Base-by-base conservation (phyloP, 2,113 vertebrate genomes). In the Probosciger aterrimus region DNA sequence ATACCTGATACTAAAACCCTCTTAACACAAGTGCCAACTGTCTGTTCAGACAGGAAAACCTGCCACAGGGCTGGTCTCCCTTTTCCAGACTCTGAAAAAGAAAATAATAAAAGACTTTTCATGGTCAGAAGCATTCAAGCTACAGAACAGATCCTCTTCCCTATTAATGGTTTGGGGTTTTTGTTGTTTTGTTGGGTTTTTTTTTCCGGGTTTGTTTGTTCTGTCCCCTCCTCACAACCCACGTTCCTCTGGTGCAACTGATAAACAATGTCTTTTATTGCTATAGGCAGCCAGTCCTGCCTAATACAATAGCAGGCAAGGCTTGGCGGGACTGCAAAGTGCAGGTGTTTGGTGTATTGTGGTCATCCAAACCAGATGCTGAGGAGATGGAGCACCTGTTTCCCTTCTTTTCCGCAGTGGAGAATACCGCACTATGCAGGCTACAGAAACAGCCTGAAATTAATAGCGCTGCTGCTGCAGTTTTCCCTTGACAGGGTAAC, bases 311-410 rank as follows among this genome's bases (percentile, higher is more conserved):
- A 96, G 97, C 94, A 97, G 96, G 95, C 96, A 97, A 97, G 92
- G 94, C 93, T 97, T 98, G 97, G 97, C 92, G 5, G 93, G 90
- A 78, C 62, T 49, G 92, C 91, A 50, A 31, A 93, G 84, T 96
- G 97, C 98, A 98, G 98, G 98, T 98, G 98, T 97, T 97, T 95
- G 90, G 84, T 67, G 96, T 79, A 97, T 98, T 98, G 97, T 98
- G 96, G 93, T 97, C 97, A 97, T 98, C 97, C 94, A 97, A 98
- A 98, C 94, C 98, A 98, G 98, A 98, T 98, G 98, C 94, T 71
- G 95, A 93, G 94, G 95, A 96, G 88, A 73, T 91, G 87, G 90
- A 97, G 97, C 98, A 98, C 97, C 98, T 98, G 98, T 93, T 98
- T 98, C 97, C 98, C 97, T 97, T 97, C 95, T 96, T 97, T 97